Evolutionary conservation across 2,797 vertebrate species (phyloP), one percentile per base, ranked within the genome.

Genomic region (Spatula versicolor): DNA sequence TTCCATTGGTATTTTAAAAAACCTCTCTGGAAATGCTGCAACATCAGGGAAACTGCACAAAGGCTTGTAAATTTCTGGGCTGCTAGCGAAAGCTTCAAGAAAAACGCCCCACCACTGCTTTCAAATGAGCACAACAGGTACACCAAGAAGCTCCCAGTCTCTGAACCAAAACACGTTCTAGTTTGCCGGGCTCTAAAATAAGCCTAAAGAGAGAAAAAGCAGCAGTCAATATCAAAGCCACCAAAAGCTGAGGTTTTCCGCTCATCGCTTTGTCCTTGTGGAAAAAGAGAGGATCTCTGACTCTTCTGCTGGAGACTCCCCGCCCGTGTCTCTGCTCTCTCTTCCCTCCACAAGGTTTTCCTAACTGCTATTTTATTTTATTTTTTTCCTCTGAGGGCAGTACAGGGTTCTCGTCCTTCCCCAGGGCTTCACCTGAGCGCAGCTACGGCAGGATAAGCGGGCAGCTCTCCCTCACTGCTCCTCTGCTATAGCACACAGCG

Each of bases 121-220:
- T 83, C 90, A 87, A 75, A 92, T 48, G n/a, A 93, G 72, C 33
- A 35, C 73, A 83, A 68, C 83, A 41, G 88, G 37, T 66, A 88
- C 16, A 90, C 83, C 45, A 73, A 69, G 21, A 82, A 73, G 28
- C 52, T 92, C 86, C 48, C 52, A 56, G 3, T 67, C 80, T 55
- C 88, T 69, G 50, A 79, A 73, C 37, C 19, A 69, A 21, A 72
- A 25, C 41, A 86, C 59, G 21, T 59, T 90, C n/a, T 55, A 88
- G n/a, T 72, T 94, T 88, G 91, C 69, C 72, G 56, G 50, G 55
- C 35, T 90, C 46, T 75, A 94, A 92, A 91, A 91, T 58, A 87
- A 82, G 26, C 7, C 59, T 81, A 88, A 90, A 92, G 0, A 86
- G 45, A 60, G 60, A 59, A 64, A 67, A 84, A 88, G 62, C 43